These are phyloP conservation scores for Penaeus indicus DNA, from an alignment of 1,140 invertebrate genomes.

Conservation along the genomic window DNA sequence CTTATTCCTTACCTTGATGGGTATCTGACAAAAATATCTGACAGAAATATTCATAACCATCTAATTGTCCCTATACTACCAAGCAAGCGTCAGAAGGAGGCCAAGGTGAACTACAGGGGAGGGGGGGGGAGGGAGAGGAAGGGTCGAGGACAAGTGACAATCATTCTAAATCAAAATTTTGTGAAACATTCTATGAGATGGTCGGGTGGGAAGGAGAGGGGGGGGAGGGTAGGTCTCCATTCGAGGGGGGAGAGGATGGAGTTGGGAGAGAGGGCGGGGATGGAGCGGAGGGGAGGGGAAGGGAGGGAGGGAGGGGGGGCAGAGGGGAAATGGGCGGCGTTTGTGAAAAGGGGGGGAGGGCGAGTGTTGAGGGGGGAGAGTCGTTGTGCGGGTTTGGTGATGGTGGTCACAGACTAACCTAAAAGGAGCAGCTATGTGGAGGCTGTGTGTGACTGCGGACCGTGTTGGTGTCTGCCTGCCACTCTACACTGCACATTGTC, in stretches of 20 bases:
- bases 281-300: conserved; percentile 33
- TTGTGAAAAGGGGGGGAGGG: conserved; percentile 10
- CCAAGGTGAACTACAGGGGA: conserved; percentile 19
- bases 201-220: conserved; percentile 19
- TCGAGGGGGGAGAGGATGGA: conserved; percentile 13
- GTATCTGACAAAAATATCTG: conserved; percentile 2
- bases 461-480: conserved; percentile 9
- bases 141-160: conserved; percentile 36
- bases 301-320: conserved; percentile 5
- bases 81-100: conserved; percentile 42
- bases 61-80: conserved; percentile 56
- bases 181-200: conserved; percentile 19
- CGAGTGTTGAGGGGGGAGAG: conserved; percentile 25
- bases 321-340: neutral
- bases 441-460: conserved; percentile 26
- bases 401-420: neutral
- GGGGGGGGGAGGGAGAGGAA: neutral
- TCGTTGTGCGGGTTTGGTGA: conserved; percentile 4
- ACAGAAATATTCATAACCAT: conserved; percentile 33
- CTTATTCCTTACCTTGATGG: conserved; percentile 11
- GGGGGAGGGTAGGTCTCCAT: conserved; percentile 10
- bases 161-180: conserved; percentile 31
- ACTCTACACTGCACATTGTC: conserved; percentile 40
- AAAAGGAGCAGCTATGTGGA: conserved; percentile 8
- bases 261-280: conserved; percentile 5